Conservation (phyloP, 2,888 invertebrate genomes). For the Ochlodes sylvanus region DNA sequence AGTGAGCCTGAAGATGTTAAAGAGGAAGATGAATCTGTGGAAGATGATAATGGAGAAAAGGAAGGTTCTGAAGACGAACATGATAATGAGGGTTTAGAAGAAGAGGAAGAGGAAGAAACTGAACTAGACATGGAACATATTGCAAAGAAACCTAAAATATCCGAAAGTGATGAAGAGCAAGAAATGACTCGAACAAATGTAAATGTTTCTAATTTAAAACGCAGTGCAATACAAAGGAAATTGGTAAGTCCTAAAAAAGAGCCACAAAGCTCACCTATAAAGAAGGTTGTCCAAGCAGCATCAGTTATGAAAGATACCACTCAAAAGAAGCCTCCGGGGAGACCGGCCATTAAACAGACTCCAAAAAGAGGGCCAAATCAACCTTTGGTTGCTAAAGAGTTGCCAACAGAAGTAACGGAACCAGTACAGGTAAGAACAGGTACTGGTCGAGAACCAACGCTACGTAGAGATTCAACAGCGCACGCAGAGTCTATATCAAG, state of each 20-base stretch:
- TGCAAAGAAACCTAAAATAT: slow-evolving; percentile 44
- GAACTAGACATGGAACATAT: slow-evolving; percentile 46
- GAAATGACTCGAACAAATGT: slow-evolving; percentile 44
- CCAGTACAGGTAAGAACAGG: slow-evolving; percentile 3
- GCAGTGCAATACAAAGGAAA: slow-evolving; percentile 51
- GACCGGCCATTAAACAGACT: slow-evolving; percentile 75
- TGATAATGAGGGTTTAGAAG: slow-evolving; percentile 48
- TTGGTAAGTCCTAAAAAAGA: slow-evolving; percentile 51
- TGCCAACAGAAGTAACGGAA: slow-evolving; percentile 46
- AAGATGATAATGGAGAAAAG: slow-evolving; percentile 48
- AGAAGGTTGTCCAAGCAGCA: slow-evolving; percentile 48
- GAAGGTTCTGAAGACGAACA: slow-evolving; percentile 59
- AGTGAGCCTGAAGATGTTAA: slow-evolving; percentile 63
- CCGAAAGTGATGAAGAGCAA: slow-evolving; percentile 58
- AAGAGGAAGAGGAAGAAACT: slow-evolving; percentile 51
- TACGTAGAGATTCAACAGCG: slow-evolving; percentile 14
- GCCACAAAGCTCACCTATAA: slow-evolving; percentile 48
- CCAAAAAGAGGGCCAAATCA: slow-evolving; percentile 68
- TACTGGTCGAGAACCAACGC: slow-evolving; percentile 10
- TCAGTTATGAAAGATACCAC: slow-evolving; percentile 50
- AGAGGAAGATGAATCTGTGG: slow-evolving; percentile 56
- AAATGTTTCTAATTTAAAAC: slow-evolving; percentile 51
- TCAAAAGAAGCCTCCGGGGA: slow-evolving; percentile 53
- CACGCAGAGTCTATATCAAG: slow-evolving; percentile 30
- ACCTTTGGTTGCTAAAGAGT: slow-evolving; percentile 52